Base-by-base conservation (phyloP, 2,797 vertebrate genomes). In the Karalla daura region DNA sequence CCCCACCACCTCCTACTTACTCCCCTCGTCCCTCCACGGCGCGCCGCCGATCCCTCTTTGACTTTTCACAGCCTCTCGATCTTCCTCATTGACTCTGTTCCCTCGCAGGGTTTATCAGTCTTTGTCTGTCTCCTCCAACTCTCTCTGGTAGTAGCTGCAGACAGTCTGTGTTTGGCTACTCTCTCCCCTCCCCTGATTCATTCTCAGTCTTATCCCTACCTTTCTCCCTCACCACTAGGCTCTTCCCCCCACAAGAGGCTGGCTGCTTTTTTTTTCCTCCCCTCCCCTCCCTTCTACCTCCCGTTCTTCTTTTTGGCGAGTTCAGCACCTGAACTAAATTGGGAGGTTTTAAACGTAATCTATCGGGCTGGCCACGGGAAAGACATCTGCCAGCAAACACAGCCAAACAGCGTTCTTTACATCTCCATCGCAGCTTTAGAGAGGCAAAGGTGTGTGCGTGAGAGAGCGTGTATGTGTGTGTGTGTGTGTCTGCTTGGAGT, bases 251-350 rank as follows among this genome's bases (percentile, higher is more conserved):
- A 68, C 59, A 33, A 78, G 56, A 70, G 52, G 32, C 68, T 60
- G 61, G 12, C 17, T 62, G 25, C 37, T 13, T 32, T 41, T n/a
- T n/a, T 67, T 68, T 47, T 17, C 37, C 8, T 4, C 2, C n/a
- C n/a, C n/a, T n/a, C n/a, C n/a, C n/a, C n/a, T n/a, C n/a, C n/a
- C n/a, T n/a, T n/a, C n/a, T n/a, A 5, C 53, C 20, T 35, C n/a
- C 50, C 23, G 27, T 59, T 56, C 20, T 51, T 23, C 28, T 56
- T 68, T 72, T 63, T 23, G 53, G 55, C 27, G 33, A 69, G 64
- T 80, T 76, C 74, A 84, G 68, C 76, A 83, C 68, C 85, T 74
- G 70, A 37, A 80, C 58, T 74, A 86, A 87, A 89, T 63, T 75
- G 70, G 67, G 63, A 55, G 81, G 64, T 78, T 85, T n/a, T 63